Evolutionary conservation across 2,797 vertebrate species (phyloP).

Genomic region (Mormyrus hasselquistii): DNA sequence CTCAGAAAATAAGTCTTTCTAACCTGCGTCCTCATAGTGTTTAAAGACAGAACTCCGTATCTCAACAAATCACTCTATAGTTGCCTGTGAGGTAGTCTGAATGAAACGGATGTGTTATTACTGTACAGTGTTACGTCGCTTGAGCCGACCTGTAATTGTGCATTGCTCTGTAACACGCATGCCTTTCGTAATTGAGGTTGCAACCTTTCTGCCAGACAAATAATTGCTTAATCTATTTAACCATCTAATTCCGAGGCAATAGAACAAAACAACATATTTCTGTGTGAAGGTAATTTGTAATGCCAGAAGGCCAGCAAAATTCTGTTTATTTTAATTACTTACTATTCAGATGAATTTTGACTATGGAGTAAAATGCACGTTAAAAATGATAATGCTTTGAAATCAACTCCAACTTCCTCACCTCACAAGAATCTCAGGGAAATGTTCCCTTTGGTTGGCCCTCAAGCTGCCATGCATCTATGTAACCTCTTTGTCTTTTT

Average conservation of each 20-base stretch:
- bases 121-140: not conserved
- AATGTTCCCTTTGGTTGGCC: not conserved
- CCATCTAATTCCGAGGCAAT: not conserved
- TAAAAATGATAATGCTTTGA: not conserved
- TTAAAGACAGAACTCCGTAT: not conserved
- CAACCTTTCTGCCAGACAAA: slow-evolving; percentile 3
- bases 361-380: not conserved
- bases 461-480: not conserved
- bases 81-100: not conserved
- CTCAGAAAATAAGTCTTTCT: not conserved
- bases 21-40: not conserved
- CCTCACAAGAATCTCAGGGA: not conserved
- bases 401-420: not conserved
- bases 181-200: not conserved
- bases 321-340: slow-evolving; percentile 7
- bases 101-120: not conserved
- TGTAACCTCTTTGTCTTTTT: not conserved
- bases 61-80: not conserved
- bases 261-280: slow-evolving; percentile 6
- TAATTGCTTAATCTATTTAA: slow-evolving; percentile 17
- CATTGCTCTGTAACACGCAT: not conserved
- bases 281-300: slow-evolving; percentile 1
- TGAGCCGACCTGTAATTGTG: not conserved
- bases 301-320: not conserved
- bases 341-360: not conserved